Percentiles rank a stretch among this genome's conserved stretches.
Evolutionary conservation across 53 echinoderm and acorn worm genomes (phyloP).

Genomic region (Zoroaster sp.): DNA sequence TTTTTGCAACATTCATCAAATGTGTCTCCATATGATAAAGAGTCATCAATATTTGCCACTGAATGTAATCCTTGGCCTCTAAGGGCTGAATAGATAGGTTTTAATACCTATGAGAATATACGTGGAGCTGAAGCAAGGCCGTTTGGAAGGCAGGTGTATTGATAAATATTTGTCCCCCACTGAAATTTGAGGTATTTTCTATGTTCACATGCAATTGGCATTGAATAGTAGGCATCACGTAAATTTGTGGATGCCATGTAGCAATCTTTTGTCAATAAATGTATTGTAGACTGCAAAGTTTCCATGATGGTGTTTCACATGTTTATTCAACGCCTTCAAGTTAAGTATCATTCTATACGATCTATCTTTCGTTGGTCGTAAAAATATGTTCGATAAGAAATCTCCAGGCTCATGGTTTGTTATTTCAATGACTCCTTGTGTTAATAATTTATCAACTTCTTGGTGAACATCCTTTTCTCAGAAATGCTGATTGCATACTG

Average conservation of each 20-base stretch:
- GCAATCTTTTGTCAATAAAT: not conserved
- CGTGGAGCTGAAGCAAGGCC: not conserved
- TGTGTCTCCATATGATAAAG: not conserved
- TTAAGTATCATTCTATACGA: constrained; percentile 19
- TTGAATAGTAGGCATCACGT: constrained; percentile 4
- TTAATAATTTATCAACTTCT: not conserved
- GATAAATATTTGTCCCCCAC: not conserved
- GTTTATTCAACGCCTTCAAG: constrained; percentile 2
- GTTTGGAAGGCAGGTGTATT: constrained; percentile 5
- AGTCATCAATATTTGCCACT: constrained; percentile 48
- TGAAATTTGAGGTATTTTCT: not conserved
- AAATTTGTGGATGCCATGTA: not conserved
- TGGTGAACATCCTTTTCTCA: not conserved
- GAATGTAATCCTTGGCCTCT: constrained; percentile 8
- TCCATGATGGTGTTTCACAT: constrained; percentile 20
- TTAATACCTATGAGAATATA: constrained; percentile 25
- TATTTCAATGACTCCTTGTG: not conserved
- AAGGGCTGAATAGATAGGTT: constrained; percentile 18
- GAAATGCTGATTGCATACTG: not conserved
- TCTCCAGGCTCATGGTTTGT: not conserved
- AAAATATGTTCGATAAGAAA: not conserved
- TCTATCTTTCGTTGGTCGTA: not conserved
- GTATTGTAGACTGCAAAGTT: not conserved
- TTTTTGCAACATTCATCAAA: not conserved
- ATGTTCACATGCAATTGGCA: not conserved